phyloP scores from a whole-genome alignment of 2,888 invertebrate genomes.

The Criorhina ranunculi region DNA sequence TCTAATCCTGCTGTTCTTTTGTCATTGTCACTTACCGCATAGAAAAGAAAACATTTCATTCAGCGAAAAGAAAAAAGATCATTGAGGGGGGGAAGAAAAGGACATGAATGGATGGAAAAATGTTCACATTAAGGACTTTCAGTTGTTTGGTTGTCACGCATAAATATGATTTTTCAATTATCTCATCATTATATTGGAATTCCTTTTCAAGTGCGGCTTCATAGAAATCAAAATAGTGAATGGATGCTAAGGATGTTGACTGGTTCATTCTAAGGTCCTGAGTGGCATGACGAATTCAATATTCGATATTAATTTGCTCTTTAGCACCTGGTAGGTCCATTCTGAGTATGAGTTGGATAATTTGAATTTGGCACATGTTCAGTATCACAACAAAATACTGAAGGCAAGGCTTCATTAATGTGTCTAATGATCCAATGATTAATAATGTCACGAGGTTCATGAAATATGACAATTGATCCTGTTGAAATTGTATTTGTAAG shows the following conservation, averaged over 20 bases:
- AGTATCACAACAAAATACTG: constrained; percentile 25
- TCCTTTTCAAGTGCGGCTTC: constrained; percentile 1
- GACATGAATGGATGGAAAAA: constrained; percentile 46
- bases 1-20: constrained; percentile 67
- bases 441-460: neutral
- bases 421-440: neutral
- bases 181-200: constrained; percentile 56
- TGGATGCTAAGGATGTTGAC: constrained; percentile 13
- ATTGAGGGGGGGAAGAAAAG: constrained; percentile 30
- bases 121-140: constrained; percentile 16
- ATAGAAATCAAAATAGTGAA: constrained; percentile 1
- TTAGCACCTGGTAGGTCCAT: constrained; percentile 48
- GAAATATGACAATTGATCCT: no score
- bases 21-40: constrained; percentile 43
- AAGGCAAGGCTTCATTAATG: neutral
- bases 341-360: neutral
- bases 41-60: constrained; percentile 4
- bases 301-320: neutral
- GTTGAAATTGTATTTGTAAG: no score
- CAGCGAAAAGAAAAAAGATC: constrained; percentile 12
- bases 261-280: constrained; percentile 32
- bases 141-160: constrained; percentile 63
- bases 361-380: constrained; percentile 44
- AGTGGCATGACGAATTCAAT: constrained; percentile 35
- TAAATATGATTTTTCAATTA: constrained; percentile 70